These are phyloP conservation scores for Timema podura DNA, from an alignment of 2,888 invertebrate species.

Conservation along the genomic window DNA sequence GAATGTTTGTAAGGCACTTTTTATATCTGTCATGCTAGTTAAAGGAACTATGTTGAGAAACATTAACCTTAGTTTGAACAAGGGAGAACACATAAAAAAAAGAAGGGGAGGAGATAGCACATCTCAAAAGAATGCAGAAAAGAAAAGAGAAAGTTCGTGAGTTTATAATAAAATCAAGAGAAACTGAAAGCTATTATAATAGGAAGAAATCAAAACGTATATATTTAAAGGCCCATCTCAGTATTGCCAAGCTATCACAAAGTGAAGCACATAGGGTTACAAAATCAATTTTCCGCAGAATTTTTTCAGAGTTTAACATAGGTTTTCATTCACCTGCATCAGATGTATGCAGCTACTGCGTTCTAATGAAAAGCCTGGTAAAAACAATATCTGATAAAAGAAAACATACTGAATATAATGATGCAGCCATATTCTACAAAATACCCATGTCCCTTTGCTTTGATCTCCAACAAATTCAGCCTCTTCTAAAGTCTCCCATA, in stretches of 20 bases:
- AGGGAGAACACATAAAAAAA: background rate
- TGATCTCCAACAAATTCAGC: conserved; percentile 4
- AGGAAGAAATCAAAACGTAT: background rate
- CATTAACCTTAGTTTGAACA: background rate
- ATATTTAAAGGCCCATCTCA: background rate
- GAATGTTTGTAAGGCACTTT: conserved; percentile 11
- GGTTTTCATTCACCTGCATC: background rate
- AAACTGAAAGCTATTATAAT: background rate
- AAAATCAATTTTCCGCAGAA: background rate
- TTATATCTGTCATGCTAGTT: background rate
- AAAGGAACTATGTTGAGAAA: background rate
- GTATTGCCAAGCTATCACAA: background rate
- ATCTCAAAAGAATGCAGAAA: background rate
- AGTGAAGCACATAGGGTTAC: background rate
- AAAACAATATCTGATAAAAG: background rate
- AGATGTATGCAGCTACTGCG: background rate
- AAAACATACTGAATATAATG: background rate
- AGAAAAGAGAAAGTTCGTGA: background rate
- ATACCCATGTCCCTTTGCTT: background rate
- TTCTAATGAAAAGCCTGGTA: background rate
- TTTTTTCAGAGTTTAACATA: background rate
- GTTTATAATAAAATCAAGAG: background rate
- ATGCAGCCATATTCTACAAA: background rate
- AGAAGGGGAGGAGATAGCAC: background rate
- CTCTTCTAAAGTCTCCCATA: background rate